phyloP scores from a whole-genome alignment of 2,113 vertebrate genomes.

The Brienomyrus brachyistius region DNA sequence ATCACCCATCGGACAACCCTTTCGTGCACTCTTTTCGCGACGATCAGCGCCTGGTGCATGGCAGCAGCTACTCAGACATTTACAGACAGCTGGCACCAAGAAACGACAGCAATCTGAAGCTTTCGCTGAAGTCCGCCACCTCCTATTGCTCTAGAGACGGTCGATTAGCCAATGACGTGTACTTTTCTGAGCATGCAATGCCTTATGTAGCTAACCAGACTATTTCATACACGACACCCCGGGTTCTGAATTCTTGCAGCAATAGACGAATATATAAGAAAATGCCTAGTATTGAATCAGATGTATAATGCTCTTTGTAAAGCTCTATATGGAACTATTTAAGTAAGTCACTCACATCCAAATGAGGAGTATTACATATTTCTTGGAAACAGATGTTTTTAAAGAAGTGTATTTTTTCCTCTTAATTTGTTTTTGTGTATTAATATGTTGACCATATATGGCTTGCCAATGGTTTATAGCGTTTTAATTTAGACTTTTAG shows the following conservation, averaged over 20 bases:
- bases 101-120: constrained; percentile 89
- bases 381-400: constrained; percentile 32
- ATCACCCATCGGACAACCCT: constrained; percentile 80
- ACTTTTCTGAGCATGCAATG: constrained; percentile 87
- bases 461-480: constrained; percentile 44
- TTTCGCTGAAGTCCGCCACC: constrained; percentile 82
- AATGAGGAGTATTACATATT: constrained; percentile 48
- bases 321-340: constrained; percentile 56
- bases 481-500: constrained; percentile 32
- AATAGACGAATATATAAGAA: constrained; percentile 93
- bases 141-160: constrained; percentile 92
- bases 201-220: constrained; percentile 90
- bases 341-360: constrained; percentile 64
- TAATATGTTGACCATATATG: constrained; percentile 47
- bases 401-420: constrained; percentile 22
- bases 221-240: constrained; percentile 78
- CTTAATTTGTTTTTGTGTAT: constrained; percentile 42
- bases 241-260: constrained; percentile 87
- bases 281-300: constrained; percentile 98
- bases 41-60: constrained; percentile 73
- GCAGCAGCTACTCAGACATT: constrained; percentile 79
- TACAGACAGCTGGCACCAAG: constrained; percentile 83
- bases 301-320: constrained; percentile 78
- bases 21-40: constrained; percentile 79
- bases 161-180: constrained; percentile 87